Evolutionary conservation across 2,113 vertebrate species (phyloP).

Genomic region (Hemibagrus wyckioides): DNA sequence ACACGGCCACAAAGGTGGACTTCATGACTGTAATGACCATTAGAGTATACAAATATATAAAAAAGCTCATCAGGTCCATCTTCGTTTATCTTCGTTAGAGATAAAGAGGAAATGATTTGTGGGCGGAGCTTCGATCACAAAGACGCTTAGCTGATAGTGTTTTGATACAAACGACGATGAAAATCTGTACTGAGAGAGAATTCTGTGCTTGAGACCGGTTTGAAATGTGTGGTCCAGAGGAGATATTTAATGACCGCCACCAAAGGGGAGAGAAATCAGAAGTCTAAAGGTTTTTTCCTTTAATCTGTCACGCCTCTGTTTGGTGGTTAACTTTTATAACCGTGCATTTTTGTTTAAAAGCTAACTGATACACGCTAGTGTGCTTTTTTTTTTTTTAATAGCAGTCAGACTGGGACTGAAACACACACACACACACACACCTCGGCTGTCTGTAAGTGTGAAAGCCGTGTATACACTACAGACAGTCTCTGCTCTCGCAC

Average conservation of each 20-base stretch:
- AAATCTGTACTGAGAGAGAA: neutral
- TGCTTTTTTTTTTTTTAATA: neutral
- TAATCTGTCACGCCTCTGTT: neutral
- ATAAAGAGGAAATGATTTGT: neutral
- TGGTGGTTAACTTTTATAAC: neutral
- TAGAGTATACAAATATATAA: neutral
- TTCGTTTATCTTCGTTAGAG: neutral
- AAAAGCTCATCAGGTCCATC: neutral
- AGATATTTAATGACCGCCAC: neutral
- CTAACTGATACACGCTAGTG: neutral
- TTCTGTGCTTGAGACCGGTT: neutral
- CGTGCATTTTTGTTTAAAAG: neutral
- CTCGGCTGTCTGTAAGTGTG: neutral
- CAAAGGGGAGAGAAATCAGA: neutral
- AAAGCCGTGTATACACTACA: slow-evolving; percentile 2
- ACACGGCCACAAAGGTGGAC: neutral
- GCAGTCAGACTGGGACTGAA: neutral
- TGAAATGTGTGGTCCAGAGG: neutral
- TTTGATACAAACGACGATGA: neutral
- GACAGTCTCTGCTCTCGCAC: neutral
- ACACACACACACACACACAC: neutral
- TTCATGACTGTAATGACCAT: neutral
- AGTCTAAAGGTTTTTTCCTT: neutral
- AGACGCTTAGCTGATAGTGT: neutral
- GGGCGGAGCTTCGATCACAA: neutral